Base-by-base conservation (phyloP, 2,888 invertebrate genomes). In the Lymantria monacha region DNA sequence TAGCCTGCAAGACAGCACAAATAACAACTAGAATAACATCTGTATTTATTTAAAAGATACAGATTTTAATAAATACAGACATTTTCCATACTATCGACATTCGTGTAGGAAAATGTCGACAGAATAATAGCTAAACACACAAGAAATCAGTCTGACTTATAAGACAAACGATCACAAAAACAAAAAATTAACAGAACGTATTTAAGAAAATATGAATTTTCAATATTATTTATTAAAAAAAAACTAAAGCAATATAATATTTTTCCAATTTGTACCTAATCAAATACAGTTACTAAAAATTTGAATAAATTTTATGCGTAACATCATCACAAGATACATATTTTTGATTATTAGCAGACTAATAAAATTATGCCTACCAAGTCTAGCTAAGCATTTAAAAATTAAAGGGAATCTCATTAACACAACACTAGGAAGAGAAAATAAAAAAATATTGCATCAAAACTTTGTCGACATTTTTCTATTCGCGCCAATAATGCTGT, bases 1-100 rank as follows among this genome's bases (percentile, higher is more conserved):
- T 67, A 56, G 65, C 65, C 57, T 70, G 42, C 71, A 71, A 69
- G 41, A 59, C 55, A 51, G 59, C 59, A 61, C 64, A 56, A 51
- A 55, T 53, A 60, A 62, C 59, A 59, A 63, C 47, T 41, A 38
- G 14, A 49, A 52, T 11, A 48, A 46, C 38, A 37, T 14, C 15
- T 55, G 13, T 31, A 55, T 48, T 46, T 57, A 46, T 46, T 42
- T 45, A 55, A 61, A 57, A 30, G 22, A 50, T 30, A 51, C 43
- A 44, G 9, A 57, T 49, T 59, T 55, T 53, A 49, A 44, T 45
- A 59, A 57, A 59, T 38, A 59, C 40, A 54, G 47, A 57, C n/a
- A 8, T 7, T 40, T 13, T 37, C 44, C 8, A 30, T 13, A 41
- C 36, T 37, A 49, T 41, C 54, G 44, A 57, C 11, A n/a, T 10